A percentile compares a stretch with the other conserved stretches of the same genome.
These are phyloP conservation scores for Andrena fulva DNA, from an alignment of 2,888 invertebrate genomes.

Conservation along the genomic window DNA sequence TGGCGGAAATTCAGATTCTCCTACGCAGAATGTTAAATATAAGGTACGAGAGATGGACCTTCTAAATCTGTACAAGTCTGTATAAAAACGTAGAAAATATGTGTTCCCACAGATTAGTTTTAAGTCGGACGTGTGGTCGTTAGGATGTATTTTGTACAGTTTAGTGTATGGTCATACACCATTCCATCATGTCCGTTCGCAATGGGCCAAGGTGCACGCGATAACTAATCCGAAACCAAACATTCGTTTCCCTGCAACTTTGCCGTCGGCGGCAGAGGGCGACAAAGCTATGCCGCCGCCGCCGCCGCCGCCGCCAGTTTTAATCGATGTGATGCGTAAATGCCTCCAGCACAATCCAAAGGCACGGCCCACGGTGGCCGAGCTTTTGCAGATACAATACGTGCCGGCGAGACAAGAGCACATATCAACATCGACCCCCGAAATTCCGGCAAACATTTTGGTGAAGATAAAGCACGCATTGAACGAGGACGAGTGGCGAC, in stretches of 20 bases:
- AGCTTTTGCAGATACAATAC: conserved; percentile 88
- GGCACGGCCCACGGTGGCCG: conserved; percentile 90
- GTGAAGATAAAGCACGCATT: conserved; percentile 78
- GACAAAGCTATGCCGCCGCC: conserved; percentile 85
- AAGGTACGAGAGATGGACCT: conserved; percentile 65
- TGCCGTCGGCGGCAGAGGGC: conserved; percentile 23
- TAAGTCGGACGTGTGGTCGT: conserved; percentile 98
- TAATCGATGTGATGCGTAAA: conserved; percentile 88
- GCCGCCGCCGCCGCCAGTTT: conserved; percentile 86
- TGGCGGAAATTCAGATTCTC: conserved; percentile 83
- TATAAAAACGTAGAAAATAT: conserved; percentile 11
- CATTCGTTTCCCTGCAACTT: conserved; percentile 89
- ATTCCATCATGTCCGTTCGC: conserved; percentile 92
- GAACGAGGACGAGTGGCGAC: conserved; percentile 80
- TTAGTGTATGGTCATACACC: conserved; percentile 96
- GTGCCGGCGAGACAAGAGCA: conserved; percentile 67
- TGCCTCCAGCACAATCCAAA: conserved; percentile 92
- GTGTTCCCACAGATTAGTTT: conserved; percentile 90
- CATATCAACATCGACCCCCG: conserved; percentile 29
- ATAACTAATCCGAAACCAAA: conserved; percentile 90
- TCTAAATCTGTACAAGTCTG: neutral
- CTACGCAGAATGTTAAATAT: conserved; percentile 79
- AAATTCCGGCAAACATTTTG: conserved; percentile 75
- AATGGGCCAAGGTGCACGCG: conserved; percentile 91
- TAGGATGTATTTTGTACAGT: conserved; percentile 98